Evolutionary conservation across 2,113 vertebrate species (phyloP).

Genomic region (Alouatta palliata): DNA sequence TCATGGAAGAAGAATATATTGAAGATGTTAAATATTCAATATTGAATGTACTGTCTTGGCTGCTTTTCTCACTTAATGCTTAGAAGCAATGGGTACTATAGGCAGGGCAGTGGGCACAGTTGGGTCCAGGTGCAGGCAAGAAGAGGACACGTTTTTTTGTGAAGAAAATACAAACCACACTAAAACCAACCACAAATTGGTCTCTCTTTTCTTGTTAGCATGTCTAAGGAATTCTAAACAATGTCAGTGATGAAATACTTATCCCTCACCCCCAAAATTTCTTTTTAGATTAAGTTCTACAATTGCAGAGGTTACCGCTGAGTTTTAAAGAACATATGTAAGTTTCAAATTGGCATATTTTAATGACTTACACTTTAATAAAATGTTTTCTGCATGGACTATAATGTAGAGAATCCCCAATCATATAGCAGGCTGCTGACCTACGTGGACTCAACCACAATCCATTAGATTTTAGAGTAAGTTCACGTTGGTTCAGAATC

Average conservation of each 20-base stretch:
- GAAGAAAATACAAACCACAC: slow-evolving; percentile 18
- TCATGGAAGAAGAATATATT: background rate
- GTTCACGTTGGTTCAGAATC: background rate
- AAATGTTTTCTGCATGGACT: background rate
- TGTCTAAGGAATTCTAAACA: slow-evolving; percentile 30
- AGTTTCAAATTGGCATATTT: background rate
- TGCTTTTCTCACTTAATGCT: slow-evolving; percentile 41
- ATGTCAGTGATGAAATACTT: background rate
- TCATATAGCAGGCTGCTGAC: background rate
- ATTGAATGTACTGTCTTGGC: background rate
- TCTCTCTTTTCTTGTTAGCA: background rate
- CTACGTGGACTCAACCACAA: background rate
- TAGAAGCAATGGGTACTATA: background rate
- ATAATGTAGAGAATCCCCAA: background rate
- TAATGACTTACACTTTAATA: background rate
- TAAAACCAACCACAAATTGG: background rate
- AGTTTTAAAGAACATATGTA: background rate
- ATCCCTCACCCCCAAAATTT: background rate
- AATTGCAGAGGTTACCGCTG: background rate
- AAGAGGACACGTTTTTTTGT: background rate
- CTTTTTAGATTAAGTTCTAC: slow-evolving; percentile 21
- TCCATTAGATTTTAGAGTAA: background rate
- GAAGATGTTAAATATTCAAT: background rate
- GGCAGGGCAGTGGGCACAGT: background rate
- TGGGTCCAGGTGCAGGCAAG: background rate